Base-by-base conservation (phyloP, 2,888 invertebrate species). In the Ceraclea dissimilis region DNA sequence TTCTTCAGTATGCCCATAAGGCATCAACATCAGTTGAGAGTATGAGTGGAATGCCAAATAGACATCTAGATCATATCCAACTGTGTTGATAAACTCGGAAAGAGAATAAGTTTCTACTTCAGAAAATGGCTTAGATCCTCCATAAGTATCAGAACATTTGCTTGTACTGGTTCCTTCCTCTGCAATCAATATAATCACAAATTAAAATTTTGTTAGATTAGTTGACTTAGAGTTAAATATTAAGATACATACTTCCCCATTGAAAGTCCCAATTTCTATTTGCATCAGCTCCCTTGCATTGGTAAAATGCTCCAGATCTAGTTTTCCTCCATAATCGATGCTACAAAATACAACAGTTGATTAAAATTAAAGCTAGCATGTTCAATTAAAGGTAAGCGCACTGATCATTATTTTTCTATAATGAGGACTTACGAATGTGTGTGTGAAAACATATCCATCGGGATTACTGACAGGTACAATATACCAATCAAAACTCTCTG, bases 311-410 rank as follows among this genome's bases (percentile, higher is more conserved):
- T 11, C 78, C 33, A 21, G 78, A 69, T 50, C 71, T 71, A 0
- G 84, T 84, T 66, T 88, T 88, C 1, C 88, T 76, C 88, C 88
- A 88, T 70, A 87, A 68, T 60, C 88, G 79, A 66, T 72, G 84
- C 90, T 61, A 84, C 82, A 52, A 21, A 16, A n/a, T 2, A 10
- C 5, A 26, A 26, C 26, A 26, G 26, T 26, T 26, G 5, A 26
- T n/a, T n/a, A n/a, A n/a, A n/a, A n/a, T n/a, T n/a, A n/a, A n/a
- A n/a, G n/a, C n/a, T n/a, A n/a, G n/a, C n/a, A n/a, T n/a, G n/a
- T n/a, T n/a, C n/a, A n/a, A n/a, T n/a, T n/a, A n/a, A n/a, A n/a
- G n/a, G n/a, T n/a, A n/a, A n/a, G n/a, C n/a, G n/a, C n/a, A n/a
- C n/a, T n/a, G n/a, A n/a, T n/a, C n/a, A n/a, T n/a, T n/a, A n/a